Evolutionary conservation across 2,113 vertebrate species (phyloP), one percentile per base, ranked within the genome.

Genomic region (Archilochus colubris): DNA sequence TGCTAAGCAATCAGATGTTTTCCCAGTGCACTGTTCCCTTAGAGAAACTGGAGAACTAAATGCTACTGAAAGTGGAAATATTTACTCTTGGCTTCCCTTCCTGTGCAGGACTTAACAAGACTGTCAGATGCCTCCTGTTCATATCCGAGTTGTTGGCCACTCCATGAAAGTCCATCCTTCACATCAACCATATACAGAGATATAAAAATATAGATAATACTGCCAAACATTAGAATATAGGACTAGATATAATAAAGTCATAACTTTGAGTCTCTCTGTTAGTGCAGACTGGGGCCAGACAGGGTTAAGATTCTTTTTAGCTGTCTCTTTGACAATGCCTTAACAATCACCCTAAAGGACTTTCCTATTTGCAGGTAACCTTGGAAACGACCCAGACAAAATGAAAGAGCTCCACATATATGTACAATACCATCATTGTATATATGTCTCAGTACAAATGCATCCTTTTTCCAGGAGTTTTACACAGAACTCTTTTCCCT

Each of bases 1-100:
- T 87, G 82, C 89, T 85, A 93, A 89, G 93, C 78, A 89, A 88
- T 88, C 79, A 51, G n/a, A 40, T 62, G 23, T 51, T 88, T 85
- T 75, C 59, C 63, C 63, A 73, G n/a, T 1, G 3, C 40, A 44
- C 28, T 18, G 25, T 14, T 89, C 73, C 19, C 67, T 80, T 69
- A n/a, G 40, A 88, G 58, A 85, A 89, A 72, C 40, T n/a, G 33
- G 73, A 89, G 57, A 36, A 69, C 36, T 36, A 18, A 30, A 73
- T 61, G 53, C 51, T 46, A 36, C 43, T 81, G 27, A 12, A 92
- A 87, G 61, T 23, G 8, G 57, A 53, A 87, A 69, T 89, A 77
- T 25, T 94, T 80, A 46, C 58, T 82, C 21, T 31, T 11, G 7
- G 14, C 44, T 87, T 85, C 40, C 51, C 6, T 48, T 8, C 59